A percentile compares a stretch with the other conserved stretches of the same genome.
Evolutionary conservation across 2,797 vertebrate species (phyloP).

Genomic region (Lutjanus argentimaculatus): DNA sequence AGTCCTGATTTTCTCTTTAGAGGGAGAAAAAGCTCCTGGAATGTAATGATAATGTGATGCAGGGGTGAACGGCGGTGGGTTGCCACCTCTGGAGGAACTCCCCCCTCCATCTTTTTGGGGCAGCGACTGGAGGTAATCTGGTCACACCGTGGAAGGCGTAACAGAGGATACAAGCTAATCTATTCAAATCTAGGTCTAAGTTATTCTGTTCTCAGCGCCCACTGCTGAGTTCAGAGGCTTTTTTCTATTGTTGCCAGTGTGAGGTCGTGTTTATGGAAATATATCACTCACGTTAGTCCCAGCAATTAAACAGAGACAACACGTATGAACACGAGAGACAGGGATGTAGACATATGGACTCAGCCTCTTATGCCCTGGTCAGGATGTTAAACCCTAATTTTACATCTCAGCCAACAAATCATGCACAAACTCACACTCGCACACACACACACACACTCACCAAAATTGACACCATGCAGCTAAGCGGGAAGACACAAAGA

Average conservation of each 20-base stretch:
- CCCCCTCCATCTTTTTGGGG: conserved; percentile 15
- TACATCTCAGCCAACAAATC: conserved; percentile 60
- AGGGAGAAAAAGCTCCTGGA: conserved; percentile 56
- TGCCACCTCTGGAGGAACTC: conserved; percentile 60
- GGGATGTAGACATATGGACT: conserved; percentile 58
- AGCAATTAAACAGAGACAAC: conserved; percentile 57
- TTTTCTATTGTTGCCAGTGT: conserved; percentile 15
- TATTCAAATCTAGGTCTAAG: conserved; percentile 66
- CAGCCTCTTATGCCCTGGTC: conserved; percentile 31
- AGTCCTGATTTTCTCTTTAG: conserved; percentile 61
- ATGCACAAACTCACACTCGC: conserved; percentile 14
- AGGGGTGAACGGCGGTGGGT: conserved; percentile 49
- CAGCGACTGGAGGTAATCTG: conserved; percentile 75
- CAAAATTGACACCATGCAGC: conserved; percentile 73
- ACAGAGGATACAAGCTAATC: conserved; percentile 76
- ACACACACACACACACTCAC: conserved; percentile 4
- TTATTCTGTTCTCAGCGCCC: conserved; percentile 52
- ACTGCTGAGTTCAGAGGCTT: conserved; percentile 43
- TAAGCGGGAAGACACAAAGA: conserved; percentile 76
- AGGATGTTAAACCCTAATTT: conserved; percentile 66
- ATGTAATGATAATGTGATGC: conserved; percentile 73
- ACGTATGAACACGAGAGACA: conserved; percentile 46
- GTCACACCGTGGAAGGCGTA: conserved; percentile 70
- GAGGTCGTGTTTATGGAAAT: conserved; percentile 44
- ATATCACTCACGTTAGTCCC: conserved; percentile 23